Percentiles rank a stretch among this genome's conserved stretches.
These are phyloP conservation scores for Leucoraja ocellata DNA, from an alignment of 2,797 vertebrate genomes.

Conservation along the genomic window DNA sequence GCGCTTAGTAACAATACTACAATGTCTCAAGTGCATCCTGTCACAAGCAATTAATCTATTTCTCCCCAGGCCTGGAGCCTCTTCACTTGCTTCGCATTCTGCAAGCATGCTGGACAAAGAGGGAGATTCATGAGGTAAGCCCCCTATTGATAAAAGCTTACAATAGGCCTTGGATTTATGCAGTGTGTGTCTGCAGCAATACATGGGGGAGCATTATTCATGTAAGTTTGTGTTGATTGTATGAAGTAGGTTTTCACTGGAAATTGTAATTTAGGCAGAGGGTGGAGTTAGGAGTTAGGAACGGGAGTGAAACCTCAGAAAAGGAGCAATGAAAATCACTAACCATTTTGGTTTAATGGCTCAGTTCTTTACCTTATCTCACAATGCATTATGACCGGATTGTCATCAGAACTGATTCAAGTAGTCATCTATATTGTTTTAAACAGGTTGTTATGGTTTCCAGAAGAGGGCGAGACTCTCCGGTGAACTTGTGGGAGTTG, in stretches of 20 bases:
- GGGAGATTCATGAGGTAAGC: slow-evolving; percentile 52
- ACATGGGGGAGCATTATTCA: slow-evolving; percentile 38
- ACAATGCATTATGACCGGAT: not conserved
- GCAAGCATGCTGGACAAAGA: slow-evolving; percentile 48
- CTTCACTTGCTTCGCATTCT: slow-evolving; percentile 46
- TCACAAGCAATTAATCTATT: slow-evolving; percentile 50
- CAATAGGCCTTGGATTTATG: slow-evolving; percentile 40
- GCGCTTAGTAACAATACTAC: slow-evolving; percentile 46
- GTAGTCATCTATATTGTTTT: not conserved
- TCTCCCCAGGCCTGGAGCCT: slow-evolving; percentile 46
- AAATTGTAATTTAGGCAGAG: not conserved
- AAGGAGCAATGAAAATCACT: not conserved
- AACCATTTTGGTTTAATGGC: not conserved
- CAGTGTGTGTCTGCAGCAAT: slow-evolving; percentile 46
- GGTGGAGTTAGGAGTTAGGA: slow-evolving; percentile 1
- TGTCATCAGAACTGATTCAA: not conserved
- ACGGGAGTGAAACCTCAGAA: not conserved
- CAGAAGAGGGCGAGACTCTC: not conserved
- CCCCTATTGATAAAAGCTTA: slow-evolving; percentile 38
- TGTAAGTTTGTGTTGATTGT: slow-evolving; percentile 42
- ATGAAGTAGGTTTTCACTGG: slow-evolving; percentile 28
- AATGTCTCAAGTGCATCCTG: slow-evolving; percentile 47
- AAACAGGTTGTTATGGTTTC: not conserved
- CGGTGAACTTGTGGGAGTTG: not conserved
- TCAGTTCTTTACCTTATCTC: not conserved